phyloP scores from a whole-genome alignment of 2,113 vertebrate genomes.

The Amia ocellicauda region DNA sequence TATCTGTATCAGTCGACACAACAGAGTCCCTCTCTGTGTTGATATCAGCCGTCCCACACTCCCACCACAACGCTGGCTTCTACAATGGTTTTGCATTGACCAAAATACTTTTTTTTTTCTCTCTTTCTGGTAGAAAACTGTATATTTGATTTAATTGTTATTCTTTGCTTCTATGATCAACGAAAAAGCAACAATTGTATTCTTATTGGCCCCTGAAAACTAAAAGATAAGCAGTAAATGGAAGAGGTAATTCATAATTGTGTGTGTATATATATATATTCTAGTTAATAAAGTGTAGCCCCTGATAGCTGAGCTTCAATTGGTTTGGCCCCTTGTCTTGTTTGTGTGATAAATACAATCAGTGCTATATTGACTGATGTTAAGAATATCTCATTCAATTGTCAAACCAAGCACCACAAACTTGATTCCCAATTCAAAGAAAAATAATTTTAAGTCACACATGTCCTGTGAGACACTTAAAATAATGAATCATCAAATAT shows the following conservation, averaged over 20 bases:
- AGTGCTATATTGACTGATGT: conserved; percentile 43
- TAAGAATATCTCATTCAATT: conserved; percentile 50
- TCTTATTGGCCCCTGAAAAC: too few relatives aligned
- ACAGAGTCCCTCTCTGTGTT: not conserved
- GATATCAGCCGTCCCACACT: not conserved
- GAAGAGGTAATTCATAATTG: not conserved
- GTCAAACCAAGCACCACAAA: conserved; percentile 55
- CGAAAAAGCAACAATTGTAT: too few relatives aligned
- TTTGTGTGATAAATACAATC: conserved; percentile 17
- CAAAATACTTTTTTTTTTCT: not conserved
- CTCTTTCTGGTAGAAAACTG: not conserved
- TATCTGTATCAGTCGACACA: not conserved
- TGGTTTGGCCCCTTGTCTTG: not conserved
- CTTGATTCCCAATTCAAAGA: conserved; percentile 30
- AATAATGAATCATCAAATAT: conserved; percentile 35
- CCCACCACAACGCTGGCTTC: not conserved
- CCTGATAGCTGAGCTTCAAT: not conserved
- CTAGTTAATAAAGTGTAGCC: too few relatives aligned
- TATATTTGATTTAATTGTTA: not conserved
- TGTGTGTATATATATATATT: not conserved
- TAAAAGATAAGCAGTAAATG: conserved; percentile 4
- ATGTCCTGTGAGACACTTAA: conserved; percentile 53
- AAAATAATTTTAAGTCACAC: conserved; percentile 55
- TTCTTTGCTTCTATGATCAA: not conserved
- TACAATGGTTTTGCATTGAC: conserved; percentile 2